Base-by-base conservation (phyloP, 2,888 invertebrate species). In the Bugula neritina region DNA sequence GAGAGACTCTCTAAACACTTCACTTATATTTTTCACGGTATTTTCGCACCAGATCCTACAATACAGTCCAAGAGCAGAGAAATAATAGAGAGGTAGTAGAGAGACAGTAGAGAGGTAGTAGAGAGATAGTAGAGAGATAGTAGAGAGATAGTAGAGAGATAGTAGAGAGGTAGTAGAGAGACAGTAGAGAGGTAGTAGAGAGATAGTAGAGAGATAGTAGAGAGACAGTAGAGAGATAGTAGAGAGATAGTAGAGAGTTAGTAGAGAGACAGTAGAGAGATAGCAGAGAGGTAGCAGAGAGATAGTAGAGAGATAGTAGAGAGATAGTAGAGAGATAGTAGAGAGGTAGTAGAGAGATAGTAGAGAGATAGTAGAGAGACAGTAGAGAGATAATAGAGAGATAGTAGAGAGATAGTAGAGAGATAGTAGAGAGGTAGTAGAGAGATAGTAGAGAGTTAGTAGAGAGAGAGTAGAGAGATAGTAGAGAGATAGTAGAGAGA, bases 401-500 rank as follows among this genome's bases (percentile, higher is more conserved):
- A 21, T 52, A 52, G 52, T 31, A 21, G 13, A 23, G 57, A n/a
- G 23, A 27, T 27, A 71, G 29, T 29, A 35, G 72, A 34, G n/a
- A 52, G 17, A 27, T 52, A 72, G 69, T 72, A 17, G 10, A 52
- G 52, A 52, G 52, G 52, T 52, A 21, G 52, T 21, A 21, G 52
- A 52, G 52, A 52, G 52, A 21, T 52, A 21, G 52, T 52, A 21
- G 10, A 52, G 52, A 52, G 52, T 10, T 52, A 21, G 52, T 10
- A 21, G 52, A 52, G 21, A 52, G 52, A 21, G 10, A 52, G 52
- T 52, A 21, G 10, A 52, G 52, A 52, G 52, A 21, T 52, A 13
- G 52, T 10, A 21, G 52, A 52, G 52, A 52, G 52, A 21, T 52
- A 52, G 52, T 21, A 21, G 52, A 52, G 52, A 52, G 52, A n/a